Percentiles rank a stretch among this genome's conserved stretches.
Conservation (phyloP, 2,113 vertebrate species). For the Erpornis zantholeuca region DNA sequence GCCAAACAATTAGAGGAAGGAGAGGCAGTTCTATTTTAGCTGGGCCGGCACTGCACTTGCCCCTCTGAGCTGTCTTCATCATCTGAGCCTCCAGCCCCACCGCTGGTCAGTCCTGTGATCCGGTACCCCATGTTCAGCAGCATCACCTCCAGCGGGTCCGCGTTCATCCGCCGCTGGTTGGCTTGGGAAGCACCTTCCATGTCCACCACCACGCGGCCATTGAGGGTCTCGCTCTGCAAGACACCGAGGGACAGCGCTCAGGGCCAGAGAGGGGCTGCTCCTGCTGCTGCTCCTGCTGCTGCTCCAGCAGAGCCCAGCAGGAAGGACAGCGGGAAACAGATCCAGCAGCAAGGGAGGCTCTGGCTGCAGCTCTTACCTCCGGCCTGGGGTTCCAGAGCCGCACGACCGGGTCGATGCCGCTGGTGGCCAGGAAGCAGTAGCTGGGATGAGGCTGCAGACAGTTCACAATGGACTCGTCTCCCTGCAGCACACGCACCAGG, state of each 20-base stretch:
- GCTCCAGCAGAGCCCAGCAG: fast-evolving
- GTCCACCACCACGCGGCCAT: conserved; percentile 92
- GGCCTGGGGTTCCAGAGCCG: conserved; percentile 95
- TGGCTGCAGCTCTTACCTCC: conserved; percentile 74
- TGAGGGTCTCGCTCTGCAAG: conserved; percentile 85
- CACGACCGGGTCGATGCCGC: conserved; percentile 95
- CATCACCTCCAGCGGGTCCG: conserved; percentile 96
- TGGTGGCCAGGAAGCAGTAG: conserved; percentile 97
- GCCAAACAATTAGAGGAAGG: conserved; percentile 62
- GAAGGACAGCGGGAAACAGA: fast-evolving
- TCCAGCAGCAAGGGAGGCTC: fast-evolving
- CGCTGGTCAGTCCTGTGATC: conserved; percentile 92
- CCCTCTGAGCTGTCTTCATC: conserved; percentile 95
- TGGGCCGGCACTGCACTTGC: conserved; percentile 96
- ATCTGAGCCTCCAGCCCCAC: conserved; percentile 87
- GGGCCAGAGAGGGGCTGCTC: background rate
- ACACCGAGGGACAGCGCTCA: background rate
- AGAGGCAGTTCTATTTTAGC: conserved; percentile 79
- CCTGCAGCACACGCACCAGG: conserved; percentile 93
- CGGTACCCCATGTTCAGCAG: conserved; percentile 98
- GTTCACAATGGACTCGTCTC: conserved; percentile 97
- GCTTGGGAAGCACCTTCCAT: conserved; percentile 97
- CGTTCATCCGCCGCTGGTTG: conserved; percentile 97
- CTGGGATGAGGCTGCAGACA: conserved; percentile 97
- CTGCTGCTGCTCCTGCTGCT: background rate